phyloP scores from a whole-genome alignment of 2,797 vertebrate genomes.

The Aratinga solstitialis region DNA sequence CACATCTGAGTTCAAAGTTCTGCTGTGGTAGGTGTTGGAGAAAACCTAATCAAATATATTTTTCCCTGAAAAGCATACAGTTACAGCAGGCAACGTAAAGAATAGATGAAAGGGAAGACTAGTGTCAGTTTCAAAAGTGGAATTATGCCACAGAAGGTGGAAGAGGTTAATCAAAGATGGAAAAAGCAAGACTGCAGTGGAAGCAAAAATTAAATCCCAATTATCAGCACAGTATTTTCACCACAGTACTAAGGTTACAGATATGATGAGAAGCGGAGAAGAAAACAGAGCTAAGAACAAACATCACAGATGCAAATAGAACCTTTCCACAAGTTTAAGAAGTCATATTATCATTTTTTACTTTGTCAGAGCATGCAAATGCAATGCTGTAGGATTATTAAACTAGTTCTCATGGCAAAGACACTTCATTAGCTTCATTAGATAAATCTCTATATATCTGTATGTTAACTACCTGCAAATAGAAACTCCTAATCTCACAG shows the following conservation, averaged over 20 bases:
- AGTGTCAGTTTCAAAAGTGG: neutral
- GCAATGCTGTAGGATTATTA: neutral
- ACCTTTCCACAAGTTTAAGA: neutral
- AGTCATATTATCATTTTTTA: accelerated
- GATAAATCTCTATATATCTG: neutral
- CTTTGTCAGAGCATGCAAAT: neutral
- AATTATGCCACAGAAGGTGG: neutral
- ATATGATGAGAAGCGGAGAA: neutral
- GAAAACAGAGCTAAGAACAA: neutral
- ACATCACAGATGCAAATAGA: neutral
- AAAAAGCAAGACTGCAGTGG: neutral
- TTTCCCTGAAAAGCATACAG: neutral
- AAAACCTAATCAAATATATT: neutral
- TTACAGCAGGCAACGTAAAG: neutral
- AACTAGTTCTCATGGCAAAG: neutral
- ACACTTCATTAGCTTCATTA: neutral
- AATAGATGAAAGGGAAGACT: neutral
- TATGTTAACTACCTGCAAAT: neutral
- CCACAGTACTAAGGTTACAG: neutral
- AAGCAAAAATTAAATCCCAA: neutral
- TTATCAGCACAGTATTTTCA: neutral
- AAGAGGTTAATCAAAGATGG: neutral
- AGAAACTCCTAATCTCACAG: neutral
- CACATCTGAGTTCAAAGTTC: neutral
- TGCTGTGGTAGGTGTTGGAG: neutral